phyloP scores from a whole-genome alignment of 2,113 vertebrate genomes.

The Dipodomys stephensi region DNA sequence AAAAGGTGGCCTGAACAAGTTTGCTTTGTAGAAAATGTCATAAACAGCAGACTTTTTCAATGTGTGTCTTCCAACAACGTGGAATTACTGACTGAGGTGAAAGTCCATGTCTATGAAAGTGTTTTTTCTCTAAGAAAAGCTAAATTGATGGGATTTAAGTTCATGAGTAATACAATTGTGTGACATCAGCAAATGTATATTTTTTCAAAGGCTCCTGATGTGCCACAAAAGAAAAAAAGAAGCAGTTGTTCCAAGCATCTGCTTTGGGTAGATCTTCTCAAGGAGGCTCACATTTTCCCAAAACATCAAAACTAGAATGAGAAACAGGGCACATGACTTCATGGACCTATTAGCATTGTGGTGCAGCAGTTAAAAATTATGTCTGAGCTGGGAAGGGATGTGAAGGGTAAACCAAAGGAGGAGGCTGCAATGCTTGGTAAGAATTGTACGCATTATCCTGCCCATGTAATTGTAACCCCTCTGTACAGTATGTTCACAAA shows the following conservation, averaged over 20 bases:
- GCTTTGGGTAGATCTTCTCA: background rate
- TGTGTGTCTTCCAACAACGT: background rate
- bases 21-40: background rate
- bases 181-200: background rate
- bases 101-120: background rate
- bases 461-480: too few relatives aligned
- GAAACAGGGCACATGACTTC: background rate
- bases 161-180: background rate
- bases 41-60: background rate
- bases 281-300: background rate
- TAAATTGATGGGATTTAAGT: slow-evolving; percentile 25
- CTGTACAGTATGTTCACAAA: too few relatives aligned
- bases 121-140: slow-evolving; percentile 29
- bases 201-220: background rate
- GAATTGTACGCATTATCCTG: too few relatives aligned
- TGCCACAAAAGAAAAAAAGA: background rate
- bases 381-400: too few relatives aligned
- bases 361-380: too few relatives aligned
- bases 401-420: too few relatives aligned
- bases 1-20: too few relatives aligned
- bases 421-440: too few relatives aligned
- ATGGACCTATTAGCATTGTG: background rate
- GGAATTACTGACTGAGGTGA: background rate
- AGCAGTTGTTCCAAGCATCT: background rate
- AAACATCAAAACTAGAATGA: background rate